Evolutionary conservation across 1,140 invertebrate species (phyloP).

Genomic region (Leptinotarsa undecemlineata): DNA sequence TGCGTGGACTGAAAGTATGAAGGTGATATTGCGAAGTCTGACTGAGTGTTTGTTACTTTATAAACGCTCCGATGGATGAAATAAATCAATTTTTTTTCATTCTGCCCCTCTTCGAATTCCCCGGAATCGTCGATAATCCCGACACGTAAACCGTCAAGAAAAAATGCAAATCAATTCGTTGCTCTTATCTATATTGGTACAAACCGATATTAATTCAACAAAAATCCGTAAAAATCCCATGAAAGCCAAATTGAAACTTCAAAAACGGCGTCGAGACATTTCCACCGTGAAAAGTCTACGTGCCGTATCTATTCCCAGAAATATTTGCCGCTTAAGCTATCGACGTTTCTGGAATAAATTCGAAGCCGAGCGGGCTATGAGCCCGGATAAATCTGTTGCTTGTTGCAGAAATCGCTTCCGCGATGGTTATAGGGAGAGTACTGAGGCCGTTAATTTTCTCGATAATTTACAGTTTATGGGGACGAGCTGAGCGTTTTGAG

Average conservation of each 20-base stretch:
- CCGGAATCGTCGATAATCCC: too few species aligned
- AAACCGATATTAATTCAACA: conserved; percentile 20
- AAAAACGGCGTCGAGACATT: conserved; percentile 27
- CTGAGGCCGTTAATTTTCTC: too few species aligned
- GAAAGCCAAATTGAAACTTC: conserved; percentile 35
- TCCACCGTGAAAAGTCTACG: conserved; percentile 24
- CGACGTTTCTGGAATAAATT: conserved; percentile 36
- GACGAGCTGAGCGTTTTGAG: too few species aligned
- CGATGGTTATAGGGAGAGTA: not conserved
- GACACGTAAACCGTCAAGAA: not conserved
- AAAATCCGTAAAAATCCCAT: conserved; percentile 18
- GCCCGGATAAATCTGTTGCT: conserved; percentile 28
- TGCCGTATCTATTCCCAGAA: conserved; percentile 31
- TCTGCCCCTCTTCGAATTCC: too few species aligned
- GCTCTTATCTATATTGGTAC: conserved; percentile 16
- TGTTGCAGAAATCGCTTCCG: conserved; percentile 26
- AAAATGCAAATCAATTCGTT: not conserved
- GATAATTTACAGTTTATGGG: too few species aligned
- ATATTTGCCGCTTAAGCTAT: conserved; percentile 28
- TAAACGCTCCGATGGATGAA: too few species aligned
- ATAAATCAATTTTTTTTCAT: too few species aligned
- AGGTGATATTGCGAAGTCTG: too few species aligned
- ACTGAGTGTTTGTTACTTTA: too few species aligned
- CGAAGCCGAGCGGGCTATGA: conserved; percentile 32
- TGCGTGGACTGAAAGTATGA: too few species aligned